phyloP scores from a whole-genome alignment of 2,113 vertebrate species.

The Eubucco bourcierii region DNA sequence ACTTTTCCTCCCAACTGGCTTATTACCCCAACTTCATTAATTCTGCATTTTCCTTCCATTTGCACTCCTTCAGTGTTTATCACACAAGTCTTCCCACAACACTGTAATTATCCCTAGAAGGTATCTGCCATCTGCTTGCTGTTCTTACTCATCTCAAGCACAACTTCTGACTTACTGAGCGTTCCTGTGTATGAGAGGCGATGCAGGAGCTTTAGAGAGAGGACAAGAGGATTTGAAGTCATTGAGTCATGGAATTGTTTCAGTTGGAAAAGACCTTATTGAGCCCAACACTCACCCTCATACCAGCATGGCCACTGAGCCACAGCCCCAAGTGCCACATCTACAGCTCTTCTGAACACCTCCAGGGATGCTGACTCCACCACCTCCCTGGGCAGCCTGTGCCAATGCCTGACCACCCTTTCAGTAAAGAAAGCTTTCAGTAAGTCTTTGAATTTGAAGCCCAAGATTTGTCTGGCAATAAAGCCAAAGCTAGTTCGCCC shows the following conservation, averaged over 20 bases:
- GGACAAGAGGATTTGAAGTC: not conserved
- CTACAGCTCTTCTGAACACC: too few species aligned
- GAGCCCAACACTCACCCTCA: too few species aligned
- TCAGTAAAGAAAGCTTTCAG: not conserved
- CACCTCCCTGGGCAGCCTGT: too few species aligned
- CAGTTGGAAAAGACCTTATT: too few species aligned
- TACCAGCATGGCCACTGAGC: too few species aligned
- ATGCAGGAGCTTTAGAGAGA: not conserved
- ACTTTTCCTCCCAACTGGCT: constrained; percentile 25
- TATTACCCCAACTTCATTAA: constrained; percentile 42
- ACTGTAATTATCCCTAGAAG: constrained; percentile 59
- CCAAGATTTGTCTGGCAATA: not conserved
- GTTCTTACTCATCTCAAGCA: not conserved
- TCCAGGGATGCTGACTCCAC: too few species aligned
- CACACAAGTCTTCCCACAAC: not conserved
- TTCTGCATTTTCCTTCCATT: constrained; percentile 41
- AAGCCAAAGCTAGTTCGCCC: not conserved
- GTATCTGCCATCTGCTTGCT: constrained; percentile 55
- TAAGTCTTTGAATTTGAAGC: not conserved
- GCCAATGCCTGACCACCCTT: too few species aligned
- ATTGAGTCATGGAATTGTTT: too few species aligned
- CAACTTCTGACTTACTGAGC: not conserved
- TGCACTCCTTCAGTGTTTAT: constrained; percentile 24
- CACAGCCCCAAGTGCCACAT: too few species aligned
- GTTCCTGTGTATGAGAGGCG: not conserved